Evolutionary conservation across 1,140 invertebrate genomes (phyloP), one percentile per base, ranked within the genome.

Genomic region (Aphidius ervi): DNA sequence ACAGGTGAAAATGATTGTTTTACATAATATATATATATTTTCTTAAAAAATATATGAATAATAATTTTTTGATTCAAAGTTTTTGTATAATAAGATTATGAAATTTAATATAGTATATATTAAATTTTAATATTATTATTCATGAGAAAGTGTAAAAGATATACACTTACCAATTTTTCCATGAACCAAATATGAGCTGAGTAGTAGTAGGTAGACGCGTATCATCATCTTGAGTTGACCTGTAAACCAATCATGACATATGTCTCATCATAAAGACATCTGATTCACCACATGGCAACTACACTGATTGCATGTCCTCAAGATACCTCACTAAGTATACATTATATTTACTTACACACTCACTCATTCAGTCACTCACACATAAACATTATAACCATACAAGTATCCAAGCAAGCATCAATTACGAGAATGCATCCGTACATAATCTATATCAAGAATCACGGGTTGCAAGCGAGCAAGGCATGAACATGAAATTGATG

Each of bases 141-240:
- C 23, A 31, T 31, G 23, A 31, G 23, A 31, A 31, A 31, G 4
- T 31, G 4, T 31, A 31, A 31, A 1, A 31, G 2, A 31, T 31
- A 31, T 31, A 16, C 39, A 67, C 72, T 73, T 60, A 72, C 76
- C 76, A 73, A 72, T 77, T 65, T 78, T 74, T 55, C 76, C 75
- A 58, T 75, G 70, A 45, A 75, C 78, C 39, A 69, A 72, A 63
- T 74, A 79, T 45, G 78, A 69, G 60, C 73, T 77, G 53, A 80
- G 62, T 57, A 80, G 64, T 65, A 80, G 66, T 67, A 80, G 66
- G 65, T 76, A 79, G 64, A 77, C 68, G 60, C 74, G 74, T 65
- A 78, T 76, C 77, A 80, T 80, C 67, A 74, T 77, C 67, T 73
- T 71, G 63, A 59, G 50, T 16, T n/a, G 46, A 9, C 60, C 56